phyloP scores from a whole-genome alignment of 1,140 invertebrate species.

The Acromyrmex echinatior region DNA sequence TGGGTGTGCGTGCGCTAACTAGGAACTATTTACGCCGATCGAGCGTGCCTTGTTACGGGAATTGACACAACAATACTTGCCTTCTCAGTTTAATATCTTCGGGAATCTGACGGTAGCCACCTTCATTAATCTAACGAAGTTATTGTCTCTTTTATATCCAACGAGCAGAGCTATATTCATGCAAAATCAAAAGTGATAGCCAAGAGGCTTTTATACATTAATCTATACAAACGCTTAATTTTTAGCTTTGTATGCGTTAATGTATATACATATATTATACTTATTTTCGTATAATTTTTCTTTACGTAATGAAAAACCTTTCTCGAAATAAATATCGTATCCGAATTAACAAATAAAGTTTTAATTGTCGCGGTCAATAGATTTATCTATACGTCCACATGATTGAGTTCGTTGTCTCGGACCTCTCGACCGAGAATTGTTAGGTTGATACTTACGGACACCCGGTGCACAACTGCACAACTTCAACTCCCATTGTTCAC shows the following conservation, averaged over 20 bases:
- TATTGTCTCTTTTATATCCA: slow-evolving; percentile 2
- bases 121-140: slow-evolving; percentile 25
- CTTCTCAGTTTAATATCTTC: slow-evolving; percentile 6
- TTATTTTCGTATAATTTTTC: background rate
- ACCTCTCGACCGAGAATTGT: slow-evolving; percentile 43
- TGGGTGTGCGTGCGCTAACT: slow-evolving; percentile 45
- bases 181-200: background rate
- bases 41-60: slow-evolving; percentile 18
- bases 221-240: background rate
- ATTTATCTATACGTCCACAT: slow-evolving; percentile 45
- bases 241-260: background rate
- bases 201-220: background rate
- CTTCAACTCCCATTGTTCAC: slow-evolving; percentile 48
- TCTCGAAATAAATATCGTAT: background rate
- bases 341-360: background rate
- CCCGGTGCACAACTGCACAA: slow-evolving; percentile 49
- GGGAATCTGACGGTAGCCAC: slow-evolving; percentile 13
- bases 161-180: background rate
- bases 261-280: background rate
- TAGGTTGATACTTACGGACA: slow-evolving; percentile 55
- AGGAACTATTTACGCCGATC: slow-evolving; percentile 41
- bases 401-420: slow-evolving; percentile 37
- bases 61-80: slow-evolving; percentile 17
- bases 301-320: background rate
- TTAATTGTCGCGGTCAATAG: background rate